These are phyloP conservation scores for Onthophagus taurus DNA, from an alignment of 1,140 invertebrate genomes.

Conservation along the genomic window DNA sequence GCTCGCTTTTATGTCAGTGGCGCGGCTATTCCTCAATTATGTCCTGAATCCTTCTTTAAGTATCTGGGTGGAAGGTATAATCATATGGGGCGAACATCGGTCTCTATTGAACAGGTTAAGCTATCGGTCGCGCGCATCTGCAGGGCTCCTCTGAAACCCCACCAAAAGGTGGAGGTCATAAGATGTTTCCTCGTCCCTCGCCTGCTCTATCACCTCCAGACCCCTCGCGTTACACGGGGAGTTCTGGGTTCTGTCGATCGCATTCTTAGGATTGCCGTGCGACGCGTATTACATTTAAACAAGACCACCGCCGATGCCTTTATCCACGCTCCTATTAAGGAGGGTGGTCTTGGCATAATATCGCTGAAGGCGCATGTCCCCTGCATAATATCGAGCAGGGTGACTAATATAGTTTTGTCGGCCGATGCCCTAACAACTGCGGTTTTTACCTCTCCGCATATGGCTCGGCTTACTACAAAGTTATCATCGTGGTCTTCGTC, in stretches of 20 bases:
- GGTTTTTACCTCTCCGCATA: not conserved
- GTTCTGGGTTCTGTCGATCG: slow-evolving; percentile 3
- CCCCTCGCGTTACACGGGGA: not conserved
- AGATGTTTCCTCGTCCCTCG: not conserved
- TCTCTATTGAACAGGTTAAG: not conserved
- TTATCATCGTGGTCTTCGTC: not conserved
- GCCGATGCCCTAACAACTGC: slow-evolving; percentile 3
- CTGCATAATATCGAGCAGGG: not conserved
- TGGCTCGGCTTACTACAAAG: not conserved
- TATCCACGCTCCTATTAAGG: slow-evolving; percentile 4
- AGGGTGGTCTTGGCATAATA: slow-evolving; percentile 6
- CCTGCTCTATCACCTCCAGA: not conserved
- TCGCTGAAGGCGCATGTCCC: not conserved
- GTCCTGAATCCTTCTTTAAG: slow-evolving; percentile 1
- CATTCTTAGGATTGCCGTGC: not conserved
- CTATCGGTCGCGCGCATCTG: not conserved
- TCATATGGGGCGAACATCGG: not conserved
- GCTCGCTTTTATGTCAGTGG: not conserved
- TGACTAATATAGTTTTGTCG: no score
- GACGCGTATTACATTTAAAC: not conserved
- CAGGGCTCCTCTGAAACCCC: slow-evolving; percentile 10
- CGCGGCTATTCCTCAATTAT: not conserved
- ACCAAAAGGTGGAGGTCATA: slow-evolving; percentile 10
- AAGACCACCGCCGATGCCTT: not conserved
- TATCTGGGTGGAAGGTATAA: slow-evolving; percentile 2